Evolutionary conservation across 2,113 vertebrate species (phyloP).

Genomic region (Tenebrosternarchus preto): DNA sequence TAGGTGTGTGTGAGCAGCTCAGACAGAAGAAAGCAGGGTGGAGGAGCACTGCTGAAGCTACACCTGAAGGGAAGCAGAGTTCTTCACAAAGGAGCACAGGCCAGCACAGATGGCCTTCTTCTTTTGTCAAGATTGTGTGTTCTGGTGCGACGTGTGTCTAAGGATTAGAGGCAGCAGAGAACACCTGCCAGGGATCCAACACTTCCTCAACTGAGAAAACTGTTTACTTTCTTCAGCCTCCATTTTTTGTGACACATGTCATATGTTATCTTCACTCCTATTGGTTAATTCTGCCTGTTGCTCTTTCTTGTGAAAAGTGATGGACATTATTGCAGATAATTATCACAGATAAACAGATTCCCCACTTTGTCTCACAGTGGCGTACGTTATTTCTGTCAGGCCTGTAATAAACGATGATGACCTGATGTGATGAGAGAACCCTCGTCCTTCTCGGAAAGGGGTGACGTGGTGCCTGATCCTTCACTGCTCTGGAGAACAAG

Average conservation of each 20-base stretch:
- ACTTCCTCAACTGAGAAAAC: background rate
- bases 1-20: too few species aligned
- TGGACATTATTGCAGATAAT: slow-evolving; percentile 3
- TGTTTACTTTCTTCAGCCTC: background rate
- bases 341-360: background rate
- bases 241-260: background rate
- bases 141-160: background rate
- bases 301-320: background rate
- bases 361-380: background rate
- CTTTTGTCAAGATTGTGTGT: background rate
- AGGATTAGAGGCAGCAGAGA: background rate
- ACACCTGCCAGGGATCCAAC: background rate
- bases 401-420: background rate
- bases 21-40: background rate
- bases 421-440: background rate
- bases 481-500: background rate
- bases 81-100: background rate
- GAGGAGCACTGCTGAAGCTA: background rate
- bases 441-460: background rate
- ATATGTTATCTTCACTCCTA: background rate
- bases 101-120: background rate
- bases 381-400: background rate
- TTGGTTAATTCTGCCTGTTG: background rate
- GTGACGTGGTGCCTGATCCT: background rate
- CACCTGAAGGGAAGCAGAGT: background rate